Evolutionary conservation across 2,797 vertebrate genomes (phyloP), one percentile per base, ranked within the genome.

Genomic region (Chelon auratus): DNA sequence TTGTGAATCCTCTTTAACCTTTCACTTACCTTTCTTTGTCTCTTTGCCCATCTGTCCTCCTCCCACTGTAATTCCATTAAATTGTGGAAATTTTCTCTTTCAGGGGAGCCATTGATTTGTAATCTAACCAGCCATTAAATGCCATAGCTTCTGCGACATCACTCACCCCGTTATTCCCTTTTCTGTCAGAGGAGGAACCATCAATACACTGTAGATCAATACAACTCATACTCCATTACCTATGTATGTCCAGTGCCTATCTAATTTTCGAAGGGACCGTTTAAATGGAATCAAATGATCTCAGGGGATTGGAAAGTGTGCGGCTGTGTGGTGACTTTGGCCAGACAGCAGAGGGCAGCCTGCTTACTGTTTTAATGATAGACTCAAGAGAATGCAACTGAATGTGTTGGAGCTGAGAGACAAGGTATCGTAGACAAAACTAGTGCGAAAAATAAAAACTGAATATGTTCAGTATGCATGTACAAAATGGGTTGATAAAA

Each of bases 331-430:
- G 61, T 90, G 76, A 59, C 74, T 52, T 66, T 57, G 56, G 58
- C 2, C 22, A 45, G 52, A 83, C 91, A 85, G 86, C 80, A 93
- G 92, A 84, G 87, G 88, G 89, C 84, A 84, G 80, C 37, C 76
- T 39, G 24, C 61, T 69, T 24, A 64, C 66, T 69, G 52, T 69
- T 80, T 89, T 58, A 43, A 73, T 14, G 33, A 20, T 5, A 1
- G n/a, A 42, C 17, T 17, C 9, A 26, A 4, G 14, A 43, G n/a
- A 14, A 20, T 60, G 47, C 47, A 42, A 43, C 51, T 53, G 26
- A 15, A 12, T 54, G 36, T 48, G 61, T 62, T 22, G 5, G 5
- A 57, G 43, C 30, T 20, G 10, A 18, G 5, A 45, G 40, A 37
- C 26, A 0, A 5, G 10, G 14, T 56, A 45, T 60, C 4, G 26